Percentiles rank a stretch among this genome's conserved stretches.
Evolutionary conservation across 2,113 vertebrate species (phyloP).

Genomic region (Mustela lutreola): DNA sequence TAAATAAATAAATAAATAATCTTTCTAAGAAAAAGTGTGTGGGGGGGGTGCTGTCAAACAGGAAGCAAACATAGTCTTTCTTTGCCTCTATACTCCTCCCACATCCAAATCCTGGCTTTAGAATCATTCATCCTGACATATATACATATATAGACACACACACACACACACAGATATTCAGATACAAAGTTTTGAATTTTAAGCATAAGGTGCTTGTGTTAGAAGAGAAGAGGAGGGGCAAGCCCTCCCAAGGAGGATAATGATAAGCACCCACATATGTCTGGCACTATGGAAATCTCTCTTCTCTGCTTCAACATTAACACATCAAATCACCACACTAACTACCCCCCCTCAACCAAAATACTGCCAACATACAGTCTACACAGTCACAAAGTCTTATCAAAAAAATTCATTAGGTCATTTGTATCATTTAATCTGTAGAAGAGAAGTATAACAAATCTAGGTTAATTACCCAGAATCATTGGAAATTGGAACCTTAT

Average conservation of each 20-base stretch:
- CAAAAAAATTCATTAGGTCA: not conserved
- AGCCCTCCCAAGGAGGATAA: not conserved
- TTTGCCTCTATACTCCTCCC: not conserved
- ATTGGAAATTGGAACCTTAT: not conserved
- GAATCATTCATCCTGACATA: not conserved
- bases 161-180: not conserved
- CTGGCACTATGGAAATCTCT: not conserved
- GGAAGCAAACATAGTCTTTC: not conserved
- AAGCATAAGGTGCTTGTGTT: not conserved
- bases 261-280: not conserved
- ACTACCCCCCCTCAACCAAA: not conserved
- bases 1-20: too few species aligned
- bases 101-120: not conserved
- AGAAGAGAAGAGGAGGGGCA: not conserved
- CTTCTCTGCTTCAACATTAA: conserved; percentile 19
- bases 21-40: too few species aligned
- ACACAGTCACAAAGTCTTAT: not conserved
- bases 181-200: conserved; percentile 26
- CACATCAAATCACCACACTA: not conserved
- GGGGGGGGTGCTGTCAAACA: too few species aligned
- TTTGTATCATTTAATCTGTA: not conserved
- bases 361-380: not conserved
- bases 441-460: not conserved
- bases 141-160: not conserved
- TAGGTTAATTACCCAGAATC: not conserved